Percentiles rank a stretch among this genome's conserved stretches.
Evolutionary conservation across 2,888 invertebrate species (phyloP).

Genomic region (Hirtodrosophila confusa): DNA sequence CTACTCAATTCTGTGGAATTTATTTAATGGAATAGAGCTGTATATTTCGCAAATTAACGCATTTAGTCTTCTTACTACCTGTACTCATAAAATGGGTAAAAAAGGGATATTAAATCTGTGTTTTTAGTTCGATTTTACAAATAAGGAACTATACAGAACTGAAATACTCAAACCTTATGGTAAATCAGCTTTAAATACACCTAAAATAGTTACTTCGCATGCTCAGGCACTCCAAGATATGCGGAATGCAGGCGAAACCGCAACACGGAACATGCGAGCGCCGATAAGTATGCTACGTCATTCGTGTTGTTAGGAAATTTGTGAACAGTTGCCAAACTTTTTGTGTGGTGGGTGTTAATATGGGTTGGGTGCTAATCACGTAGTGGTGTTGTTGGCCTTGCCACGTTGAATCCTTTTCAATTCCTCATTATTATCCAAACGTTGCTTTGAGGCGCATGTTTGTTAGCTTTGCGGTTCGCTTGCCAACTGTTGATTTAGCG

Average conservation of each 20-base stretch:
- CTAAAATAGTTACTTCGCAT: no score
- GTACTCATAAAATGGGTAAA: no score
- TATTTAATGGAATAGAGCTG: no score
- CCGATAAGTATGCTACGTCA: neutral
- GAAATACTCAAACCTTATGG: no score
- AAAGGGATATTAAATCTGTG: no score
- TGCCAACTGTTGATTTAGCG: conserved; percentile 77
- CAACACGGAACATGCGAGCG: neutral
- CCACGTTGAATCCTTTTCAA: conserved; percentile 31
- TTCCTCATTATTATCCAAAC: conserved; percentile 41
- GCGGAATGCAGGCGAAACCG: neutral
- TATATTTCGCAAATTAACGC: no score
- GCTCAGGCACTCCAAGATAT: no score
- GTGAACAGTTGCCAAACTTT: conserved; percentile 1
- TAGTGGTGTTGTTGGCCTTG: conserved; percentile 10
- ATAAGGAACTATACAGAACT: no score
- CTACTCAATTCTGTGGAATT: no score
- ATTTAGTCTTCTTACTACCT: no score
- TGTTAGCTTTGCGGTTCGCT: conserved; percentile 47
- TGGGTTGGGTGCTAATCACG: conserved; percentile 25
- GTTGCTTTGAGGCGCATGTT: conserved; percentile 28
- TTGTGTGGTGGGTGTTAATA: neutral
- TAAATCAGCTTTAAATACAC: neutral
- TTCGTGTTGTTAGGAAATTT: neutral
- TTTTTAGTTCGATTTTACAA: no score